A percentile compares a stretch with the other conserved stretches of the same genome.
Conservation (phyloP, 2,797 vertebrate species). For the Novumbra hubbsi region DNA sequence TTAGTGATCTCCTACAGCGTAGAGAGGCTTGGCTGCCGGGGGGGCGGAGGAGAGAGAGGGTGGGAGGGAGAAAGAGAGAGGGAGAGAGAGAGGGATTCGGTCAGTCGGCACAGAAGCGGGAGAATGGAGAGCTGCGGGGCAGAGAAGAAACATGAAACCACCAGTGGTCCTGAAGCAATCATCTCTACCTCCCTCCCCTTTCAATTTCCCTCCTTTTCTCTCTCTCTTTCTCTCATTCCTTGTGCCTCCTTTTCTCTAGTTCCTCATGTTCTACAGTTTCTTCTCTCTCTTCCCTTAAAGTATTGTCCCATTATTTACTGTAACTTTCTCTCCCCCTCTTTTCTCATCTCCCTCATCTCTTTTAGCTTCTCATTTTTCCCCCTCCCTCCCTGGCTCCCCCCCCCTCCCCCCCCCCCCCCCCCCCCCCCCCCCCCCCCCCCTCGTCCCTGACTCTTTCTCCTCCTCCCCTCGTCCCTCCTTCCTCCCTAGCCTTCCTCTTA, state of each 20-base stretch:
- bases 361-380: not conserved
- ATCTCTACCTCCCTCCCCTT: slow-evolving; percentile 30
- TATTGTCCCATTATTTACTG: not conserved
- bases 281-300: not conserved
- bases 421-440: not conserved
- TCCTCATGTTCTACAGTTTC: not conserved
- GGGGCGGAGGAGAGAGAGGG: slow-evolving; percentile 31
- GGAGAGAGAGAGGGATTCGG: slow-evolving; percentile 28
- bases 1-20: slow-evolving; percentile 46
- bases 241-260: not conserved
- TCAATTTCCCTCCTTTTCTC: not conserved
- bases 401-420: not conserved
- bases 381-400: not conserved
- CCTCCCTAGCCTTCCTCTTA: not conserved
- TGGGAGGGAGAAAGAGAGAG: slow-evolving; percentile 26
- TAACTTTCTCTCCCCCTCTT: not conserved
- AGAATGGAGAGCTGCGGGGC: slow-evolving; percentile 44
- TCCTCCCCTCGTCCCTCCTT: not conserved
- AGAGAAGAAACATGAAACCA: slow-evolving; percentile 63
- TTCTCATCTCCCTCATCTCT: not conserved
- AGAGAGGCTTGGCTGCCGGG: slow-evolving; percentile 50
- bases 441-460: not conserved
- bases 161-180: slow-evolving; percentile 59
- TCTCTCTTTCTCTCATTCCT: slow-evolving; percentile 12
- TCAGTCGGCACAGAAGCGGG: slow-evolving; percentile 29